Evolutionary conservation across 2,113 vertebrate species (phyloP).

Genomic region (Nothobranchius furzeri): DNA sequence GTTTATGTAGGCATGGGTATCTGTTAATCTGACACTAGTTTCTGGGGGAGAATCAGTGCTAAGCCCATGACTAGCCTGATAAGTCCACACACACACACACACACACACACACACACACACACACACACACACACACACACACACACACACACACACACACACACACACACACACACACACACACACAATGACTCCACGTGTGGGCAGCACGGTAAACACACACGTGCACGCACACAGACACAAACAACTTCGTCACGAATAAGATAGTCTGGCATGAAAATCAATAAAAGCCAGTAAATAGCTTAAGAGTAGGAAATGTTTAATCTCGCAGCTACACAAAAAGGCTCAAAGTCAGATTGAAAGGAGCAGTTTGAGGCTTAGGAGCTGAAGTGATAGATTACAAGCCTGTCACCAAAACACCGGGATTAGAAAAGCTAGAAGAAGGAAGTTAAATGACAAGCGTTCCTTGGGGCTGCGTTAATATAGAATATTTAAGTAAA

Average conservation of each 20-base stretch:
- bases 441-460: conserved; percentile 22
- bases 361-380: conserved; percentile 43
- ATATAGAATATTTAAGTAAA: conserved; percentile 5
- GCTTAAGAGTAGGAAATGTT: conserved; percentile 45
- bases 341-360: conserved; percentile 25
- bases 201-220: conserved; percentile 48
- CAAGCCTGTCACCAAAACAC: conserved; percentile 54
- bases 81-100: conserved; percentile 68
- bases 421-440: conserved; percentile 42
- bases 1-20: conserved; percentile 71
- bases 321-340: conserved; percentile 28
- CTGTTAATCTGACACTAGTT: conserved; percentile 82
- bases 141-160: conserved; percentile 57
- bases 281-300: conserved; percentile 55
- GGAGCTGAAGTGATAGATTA: conserved; percentile 65
- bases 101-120: conserved; percentile 51
- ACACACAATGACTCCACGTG: conserved; percentile 60
- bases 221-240: conserved; percentile 21
- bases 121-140: conserved; percentile 42
- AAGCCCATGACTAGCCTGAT: conserved; percentile 80
- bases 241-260: conserved; percentile 18
- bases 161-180: conserved; percentile 56
- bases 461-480: conserved; percentile 4
- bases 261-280: conserved; percentile 48
- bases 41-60: conserved; percentile 72